phyloP scores from a whole-genome alignment of 2,113 vertebrate genomes.

The Oreocharis arfaki region DNA sequence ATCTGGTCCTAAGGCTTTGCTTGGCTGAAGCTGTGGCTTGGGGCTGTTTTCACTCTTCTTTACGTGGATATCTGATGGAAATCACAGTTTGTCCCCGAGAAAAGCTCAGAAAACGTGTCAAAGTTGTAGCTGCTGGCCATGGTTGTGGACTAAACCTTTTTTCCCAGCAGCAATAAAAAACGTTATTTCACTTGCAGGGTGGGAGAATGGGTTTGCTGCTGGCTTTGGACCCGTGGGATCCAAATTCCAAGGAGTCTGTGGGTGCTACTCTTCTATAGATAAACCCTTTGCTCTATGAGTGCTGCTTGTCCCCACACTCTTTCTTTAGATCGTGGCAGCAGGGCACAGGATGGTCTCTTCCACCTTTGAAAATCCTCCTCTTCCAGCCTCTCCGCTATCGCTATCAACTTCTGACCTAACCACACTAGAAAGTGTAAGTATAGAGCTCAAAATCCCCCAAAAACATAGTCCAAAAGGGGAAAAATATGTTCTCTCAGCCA shows the following conservation, averaged over 20 bases:
- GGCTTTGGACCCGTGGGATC: neutral
- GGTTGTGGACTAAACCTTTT: neutral
- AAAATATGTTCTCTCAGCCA: neutral
- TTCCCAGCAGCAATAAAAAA: neutral
- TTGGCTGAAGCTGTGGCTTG: neutral
- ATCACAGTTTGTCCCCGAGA: neutral
- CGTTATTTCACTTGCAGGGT: neutral
- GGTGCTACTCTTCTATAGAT: neutral
- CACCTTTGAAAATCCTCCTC: neutral
- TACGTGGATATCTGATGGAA: neutral
- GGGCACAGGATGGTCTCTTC: neutral
- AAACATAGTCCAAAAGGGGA: neutral
- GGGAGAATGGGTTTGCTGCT: neutral
- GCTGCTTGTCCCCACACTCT: neutral
- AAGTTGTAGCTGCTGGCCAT: neutral
- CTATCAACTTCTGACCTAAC: neutral
- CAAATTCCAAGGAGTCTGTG: neutral
- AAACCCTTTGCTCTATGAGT: neutral
- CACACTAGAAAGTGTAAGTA: neutral
- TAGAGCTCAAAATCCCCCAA: neutral
- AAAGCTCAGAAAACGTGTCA: neutral
- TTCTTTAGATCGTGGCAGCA: neutral
- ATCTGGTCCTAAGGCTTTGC: neutral
- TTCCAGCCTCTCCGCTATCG: rapidly evolving
- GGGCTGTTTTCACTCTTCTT: neutral